Evolutionary conservation across 1,140 invertebrate genomes (phyloP).

Genomic region (Drosophila pseudoobscura): DNA sequence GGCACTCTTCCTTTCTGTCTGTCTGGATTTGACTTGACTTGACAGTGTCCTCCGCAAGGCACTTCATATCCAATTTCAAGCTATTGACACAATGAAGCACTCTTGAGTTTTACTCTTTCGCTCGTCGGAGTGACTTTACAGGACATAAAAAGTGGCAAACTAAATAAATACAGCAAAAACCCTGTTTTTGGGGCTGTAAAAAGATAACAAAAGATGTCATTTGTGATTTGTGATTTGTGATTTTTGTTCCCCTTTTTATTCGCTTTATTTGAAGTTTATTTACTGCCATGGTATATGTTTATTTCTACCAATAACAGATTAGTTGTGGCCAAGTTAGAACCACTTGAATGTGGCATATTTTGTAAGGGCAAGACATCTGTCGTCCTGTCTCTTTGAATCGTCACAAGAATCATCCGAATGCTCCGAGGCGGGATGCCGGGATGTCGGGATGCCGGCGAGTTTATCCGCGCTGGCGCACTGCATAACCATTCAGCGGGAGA

Average conservation of each 20-base stretch:
- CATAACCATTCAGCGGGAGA: background rate
- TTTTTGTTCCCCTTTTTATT: conserved; percentile 9
- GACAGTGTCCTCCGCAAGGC: conserved; percentile 9
- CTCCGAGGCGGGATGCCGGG: too few species aligned
- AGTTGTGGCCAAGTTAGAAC: background rate
- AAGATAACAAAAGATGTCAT: conserved; percentile 17
- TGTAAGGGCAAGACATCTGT: too few species aligned
- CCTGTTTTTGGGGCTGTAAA: conserved; percentile 31
- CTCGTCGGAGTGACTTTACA: background rate
- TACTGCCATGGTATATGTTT: too few species aligned
- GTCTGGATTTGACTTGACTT: conserved; percentile 7
- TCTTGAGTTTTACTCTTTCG: conserved; percentile 21
- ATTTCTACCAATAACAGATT: too few species aligned
- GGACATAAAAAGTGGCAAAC: conserved; percentile 17
- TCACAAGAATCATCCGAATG: background rate
- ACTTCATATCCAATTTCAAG: conserved; percentile 56
- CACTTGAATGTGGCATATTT: too few species aligned
- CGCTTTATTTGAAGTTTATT: too few species aligned
- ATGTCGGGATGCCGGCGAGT: conserved; percentile 5
- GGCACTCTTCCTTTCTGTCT: background rate
- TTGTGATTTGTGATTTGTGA: conserved; percentile 9
- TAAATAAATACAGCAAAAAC: conserved; percentile 29
- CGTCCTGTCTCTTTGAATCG: background rate
- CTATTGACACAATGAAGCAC: conserved; percentile 61
- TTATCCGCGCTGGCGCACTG: conserved; percentile 44